phyloP scores from a whole-genome alignment of 2,888 invertebrate genomes.

The Hyles lineata region DNA sequence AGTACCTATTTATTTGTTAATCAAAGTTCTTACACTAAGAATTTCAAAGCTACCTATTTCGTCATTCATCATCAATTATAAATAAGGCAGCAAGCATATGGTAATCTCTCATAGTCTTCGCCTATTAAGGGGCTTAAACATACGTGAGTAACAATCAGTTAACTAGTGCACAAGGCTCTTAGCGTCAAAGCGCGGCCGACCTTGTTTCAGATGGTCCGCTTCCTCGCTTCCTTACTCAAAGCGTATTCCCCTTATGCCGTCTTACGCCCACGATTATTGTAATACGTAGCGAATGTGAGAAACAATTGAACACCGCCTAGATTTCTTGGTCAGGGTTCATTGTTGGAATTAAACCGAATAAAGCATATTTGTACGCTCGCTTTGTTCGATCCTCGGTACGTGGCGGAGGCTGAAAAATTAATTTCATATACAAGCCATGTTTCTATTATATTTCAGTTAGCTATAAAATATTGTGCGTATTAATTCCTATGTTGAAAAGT shows the following conservation, averaged over 20 bases:
- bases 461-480: not conserved
- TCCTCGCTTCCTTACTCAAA: not conserved
- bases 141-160: not conserved
- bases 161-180: conserved; percentile 4
- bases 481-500: not conserved
- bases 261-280: not conserved
- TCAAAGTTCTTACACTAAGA: too few relatives aligned
- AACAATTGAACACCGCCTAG: not conserved
- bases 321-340: not conserved
- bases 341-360: not conserved
- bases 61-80: too few relatives aligned
- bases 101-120: not conserved
- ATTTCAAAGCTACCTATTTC: too few relatives aligned
- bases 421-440: not conserved
- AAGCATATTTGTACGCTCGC: not conserved
- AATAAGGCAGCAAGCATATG: not conserved
- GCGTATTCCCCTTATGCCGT: not conserved
- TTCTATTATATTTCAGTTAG: not conserved
- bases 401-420: not conserved
- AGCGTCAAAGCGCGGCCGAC: not conserved
- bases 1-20: too few relatives aligned
- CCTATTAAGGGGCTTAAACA: not conserved
- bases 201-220: not conserved
- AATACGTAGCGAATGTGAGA: not conserved
- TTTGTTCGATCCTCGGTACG: conserved; percentile 2